Evolutionary conservation across 2,888 invertebrate species (phyloP).

Genomic region (Lepidocyrtoides sp.): DNA sequence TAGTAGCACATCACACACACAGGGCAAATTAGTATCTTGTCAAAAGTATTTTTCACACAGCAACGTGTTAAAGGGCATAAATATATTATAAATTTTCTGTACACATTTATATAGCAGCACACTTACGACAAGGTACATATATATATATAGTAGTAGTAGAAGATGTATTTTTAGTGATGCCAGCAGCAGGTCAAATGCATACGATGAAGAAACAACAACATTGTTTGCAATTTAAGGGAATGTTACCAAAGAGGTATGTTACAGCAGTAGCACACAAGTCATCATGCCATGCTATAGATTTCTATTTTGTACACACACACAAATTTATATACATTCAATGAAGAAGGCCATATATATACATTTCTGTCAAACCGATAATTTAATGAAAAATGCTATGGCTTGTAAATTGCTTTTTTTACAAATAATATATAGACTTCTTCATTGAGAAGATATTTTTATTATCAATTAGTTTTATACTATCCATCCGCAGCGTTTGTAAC

Average conservation of each 20-base stretch:
- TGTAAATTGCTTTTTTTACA: no score
- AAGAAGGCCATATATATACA: not conserved
- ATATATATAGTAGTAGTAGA: not conserved
- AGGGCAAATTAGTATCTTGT: slow-evolving; percentile 15
- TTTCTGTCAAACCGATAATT: no score
- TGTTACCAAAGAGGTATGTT: no score
- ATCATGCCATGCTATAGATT: slow-evolving; percentile 32
- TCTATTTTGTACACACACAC: not conserved
- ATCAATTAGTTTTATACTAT: no score
- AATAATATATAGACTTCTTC: no score
- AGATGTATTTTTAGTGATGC: slow-evolving; percentile 20
- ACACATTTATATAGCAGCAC: slow-evolving; percentile 8
- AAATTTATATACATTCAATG: not conserved
- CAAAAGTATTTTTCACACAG: not conserved
- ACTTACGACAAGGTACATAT: not conserved
- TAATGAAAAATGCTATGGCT: no score
- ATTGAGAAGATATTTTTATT: no score
- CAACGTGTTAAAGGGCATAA: not conserved
- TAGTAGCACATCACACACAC: slow-evolving; percentile 5
- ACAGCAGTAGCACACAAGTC: slow-evolving; percentile 2
- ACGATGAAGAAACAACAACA: not conserved
- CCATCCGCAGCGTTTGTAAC: no score
- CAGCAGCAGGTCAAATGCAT: slow-evolving; percentile 21
- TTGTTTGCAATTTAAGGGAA: not conserved
- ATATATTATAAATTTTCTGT: not conserved